Conservation (phyloP, 2,888 invertebrate species). For the Chaetogeoica ovagalla region DNA sequence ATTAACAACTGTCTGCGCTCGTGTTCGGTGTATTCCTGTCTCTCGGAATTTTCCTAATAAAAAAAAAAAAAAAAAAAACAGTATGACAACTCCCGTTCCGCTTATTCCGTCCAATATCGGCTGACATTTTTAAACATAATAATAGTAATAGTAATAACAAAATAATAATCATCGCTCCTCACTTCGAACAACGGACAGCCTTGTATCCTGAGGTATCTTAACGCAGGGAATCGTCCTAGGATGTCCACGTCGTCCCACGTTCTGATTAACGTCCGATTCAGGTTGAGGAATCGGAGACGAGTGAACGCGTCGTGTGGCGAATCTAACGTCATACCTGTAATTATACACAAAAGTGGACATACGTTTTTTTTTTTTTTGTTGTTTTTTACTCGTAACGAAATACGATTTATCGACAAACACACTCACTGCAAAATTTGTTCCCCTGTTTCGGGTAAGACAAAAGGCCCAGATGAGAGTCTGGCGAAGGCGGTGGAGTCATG, state of each 20-base stretch:
- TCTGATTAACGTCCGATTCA: conserved; percentile 80
- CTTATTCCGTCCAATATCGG: too few species aligned
- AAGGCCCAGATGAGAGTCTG: conserved; percentile 24
- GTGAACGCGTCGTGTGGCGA: conserved; percentile 68
- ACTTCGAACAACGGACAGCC: conserved; percentile 69
- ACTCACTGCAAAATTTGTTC: conserved; percentile 22
- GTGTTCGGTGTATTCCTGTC: conserved; percentile 81
- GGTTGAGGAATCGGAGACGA: conserved; percentile 75
- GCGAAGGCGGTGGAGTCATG: conserved; percentile 40
- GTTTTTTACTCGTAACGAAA: neutral
- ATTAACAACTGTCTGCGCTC: conserved; percentile 84
- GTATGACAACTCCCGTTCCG: too few species aligned
- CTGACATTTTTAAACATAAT: too few species aligned
- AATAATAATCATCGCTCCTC: conserved; percentile 54
- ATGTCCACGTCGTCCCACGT: conserved; percentile 90
- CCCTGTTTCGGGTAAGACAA: conserved; percentile 37
- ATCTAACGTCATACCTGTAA: conserved; percentile 59
- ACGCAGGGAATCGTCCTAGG: conserved; percentile 77
- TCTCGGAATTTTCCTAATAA: conserved; percentile 32
- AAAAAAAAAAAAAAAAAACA: too few species aligned
- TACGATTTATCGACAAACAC: neutral
- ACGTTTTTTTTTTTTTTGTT: too few species aligned
- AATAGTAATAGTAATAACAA: neutral
- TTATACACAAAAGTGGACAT: too few species aligned
- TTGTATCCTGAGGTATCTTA: conserved; percentile 82